These are phyloP conservation scores for Campoplex capitator DNA, from an alignment of 2,888 invertebrate genomes.

Conservation along the genomic window DNA sequence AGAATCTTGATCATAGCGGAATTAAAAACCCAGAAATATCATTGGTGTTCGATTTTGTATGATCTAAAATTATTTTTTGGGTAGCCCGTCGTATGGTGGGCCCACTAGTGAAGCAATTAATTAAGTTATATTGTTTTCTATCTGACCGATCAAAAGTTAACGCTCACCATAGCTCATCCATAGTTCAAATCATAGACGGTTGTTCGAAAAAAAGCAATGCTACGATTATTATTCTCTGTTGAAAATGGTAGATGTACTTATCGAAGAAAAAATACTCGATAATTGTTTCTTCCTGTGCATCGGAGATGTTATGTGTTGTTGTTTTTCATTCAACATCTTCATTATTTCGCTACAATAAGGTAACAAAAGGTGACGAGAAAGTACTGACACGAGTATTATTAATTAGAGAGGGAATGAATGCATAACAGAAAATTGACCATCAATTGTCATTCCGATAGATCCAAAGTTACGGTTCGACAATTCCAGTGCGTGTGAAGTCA, in stretches of 20 bases:
- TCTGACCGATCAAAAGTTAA: background rate
- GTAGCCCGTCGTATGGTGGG: too few species aligned
- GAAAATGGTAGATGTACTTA: background rate
- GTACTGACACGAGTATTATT: background rate
- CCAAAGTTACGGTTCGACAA: conserved; percentile 27
- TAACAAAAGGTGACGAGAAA: background rate
- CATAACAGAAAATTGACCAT: conserved; percentile 17
- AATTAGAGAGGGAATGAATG: background rate
- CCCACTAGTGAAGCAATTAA: too few species aligned
- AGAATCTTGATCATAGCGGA: too few species aligned
- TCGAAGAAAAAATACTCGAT: too few species aligned
- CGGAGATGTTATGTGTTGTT: background rate
- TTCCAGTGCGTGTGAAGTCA: conserved; percentile 34
- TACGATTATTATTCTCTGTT: background rate
- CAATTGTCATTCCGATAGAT: conserved; percentile 1
- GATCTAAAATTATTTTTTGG: too few species aligned
- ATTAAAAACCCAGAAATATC: too few species aligned
- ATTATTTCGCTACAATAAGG: background rate
- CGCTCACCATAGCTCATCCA: background rate
- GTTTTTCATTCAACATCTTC: background rate
- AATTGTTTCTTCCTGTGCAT: background rate
- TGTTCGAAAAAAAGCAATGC: background rate
- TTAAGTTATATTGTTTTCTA: background rate
- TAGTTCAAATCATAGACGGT: background rate
- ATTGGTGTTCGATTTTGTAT: too few species aligned